Percentiles rank a stretch among this genome's conserved stretches.
These are phyloP conservation scores for Schizopygopsis pylzovi DNA, from an alignment of 2,797 vertebrate species.

Conservation along the genomic window DNA sequence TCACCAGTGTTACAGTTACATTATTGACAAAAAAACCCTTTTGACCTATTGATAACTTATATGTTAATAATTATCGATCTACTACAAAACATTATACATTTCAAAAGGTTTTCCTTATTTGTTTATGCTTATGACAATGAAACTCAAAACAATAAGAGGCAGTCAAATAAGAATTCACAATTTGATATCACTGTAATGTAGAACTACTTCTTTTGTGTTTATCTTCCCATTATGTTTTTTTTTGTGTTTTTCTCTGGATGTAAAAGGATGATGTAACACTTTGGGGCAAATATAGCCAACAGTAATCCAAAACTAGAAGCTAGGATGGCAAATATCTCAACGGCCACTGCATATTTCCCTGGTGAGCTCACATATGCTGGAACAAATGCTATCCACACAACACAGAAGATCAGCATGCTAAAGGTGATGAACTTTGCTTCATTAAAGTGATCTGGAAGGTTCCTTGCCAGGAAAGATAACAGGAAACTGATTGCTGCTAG, in stretches of 20 bases:
- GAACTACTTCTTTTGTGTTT: neutral
- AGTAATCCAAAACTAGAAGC: conserved; percentile 68
- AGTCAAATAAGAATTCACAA: neutral
- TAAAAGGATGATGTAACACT: conserved; percentile 68
- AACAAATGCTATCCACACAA: conserved; percentile 68
- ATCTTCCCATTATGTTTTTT: conserved; percentile 65
- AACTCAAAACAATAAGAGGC: neutral
- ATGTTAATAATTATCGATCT: neutral
- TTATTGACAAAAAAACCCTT: too few species aligned
- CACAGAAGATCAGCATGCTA: conserved; percentile 70
- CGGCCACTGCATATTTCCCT: conserved; percentile 68
- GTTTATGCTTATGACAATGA: neutral
- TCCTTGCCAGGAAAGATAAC: conserved; percentile 67
- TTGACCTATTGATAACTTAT: neutral
- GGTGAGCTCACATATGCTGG: conserved; percentile 69
- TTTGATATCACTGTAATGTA: neutral
- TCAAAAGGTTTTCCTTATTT: neutral
- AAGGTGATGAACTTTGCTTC: conserved; percentile 71
- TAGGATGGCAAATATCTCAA: conserved; percentile 70
- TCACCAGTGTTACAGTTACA: too few species aligned
- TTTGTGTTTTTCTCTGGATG: conserved; percentile 68
- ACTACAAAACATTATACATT: neutral
- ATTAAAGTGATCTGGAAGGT: conserved; percentile 68
- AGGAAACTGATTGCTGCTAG: conserved; percentile 65
- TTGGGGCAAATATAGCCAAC: conserved; percentile 69